These are phyloP conservation scores for Falco biarmicus DNA, from an alignment of 2,797 vertebrate genomes.

Conservation along the genomic window DNA sequence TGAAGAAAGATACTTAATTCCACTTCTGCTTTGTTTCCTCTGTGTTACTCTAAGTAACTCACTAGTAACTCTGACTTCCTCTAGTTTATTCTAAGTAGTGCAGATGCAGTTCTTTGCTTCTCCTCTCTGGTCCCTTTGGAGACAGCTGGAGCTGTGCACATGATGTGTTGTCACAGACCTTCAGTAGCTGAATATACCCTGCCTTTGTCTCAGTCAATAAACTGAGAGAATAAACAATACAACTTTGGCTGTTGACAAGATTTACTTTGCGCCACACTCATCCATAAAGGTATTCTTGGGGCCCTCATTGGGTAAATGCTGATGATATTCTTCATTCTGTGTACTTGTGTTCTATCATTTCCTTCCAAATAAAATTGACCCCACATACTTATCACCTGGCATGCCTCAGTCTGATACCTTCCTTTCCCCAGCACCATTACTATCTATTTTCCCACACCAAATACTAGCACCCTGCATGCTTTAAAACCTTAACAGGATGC, in stretches of 20 bases:
- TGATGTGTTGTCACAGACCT: background rate
- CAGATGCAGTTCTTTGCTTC: background rate
- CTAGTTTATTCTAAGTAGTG: background rate
- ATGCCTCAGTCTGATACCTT: background rate
- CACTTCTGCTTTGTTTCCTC: background rate
- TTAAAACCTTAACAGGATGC: background rate
- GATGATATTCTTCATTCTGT: background rate
- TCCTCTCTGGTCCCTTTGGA: background rate
- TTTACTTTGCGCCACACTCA: accelerated
- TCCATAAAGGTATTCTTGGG: background rate
- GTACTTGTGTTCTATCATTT: background rate
- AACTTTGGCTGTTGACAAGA: background rate
- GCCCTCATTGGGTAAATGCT: background rate
- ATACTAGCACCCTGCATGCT: background rate
- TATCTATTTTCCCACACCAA: background rate
- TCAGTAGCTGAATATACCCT: background rate
- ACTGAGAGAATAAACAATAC: too few species aligned
- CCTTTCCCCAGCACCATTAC: background rate
- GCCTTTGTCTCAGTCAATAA: background rate
- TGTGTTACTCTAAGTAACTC: background rate
- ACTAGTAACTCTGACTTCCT: too few species aligned
- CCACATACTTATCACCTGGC: accelerated
- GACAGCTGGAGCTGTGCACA: background rate
- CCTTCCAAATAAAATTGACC: background rate
- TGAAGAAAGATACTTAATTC: background rate